Evolutionary conservation across 1,140 invertebrate genomes (phyloP).

Genomic region (Drosophila sp.): DNA sequence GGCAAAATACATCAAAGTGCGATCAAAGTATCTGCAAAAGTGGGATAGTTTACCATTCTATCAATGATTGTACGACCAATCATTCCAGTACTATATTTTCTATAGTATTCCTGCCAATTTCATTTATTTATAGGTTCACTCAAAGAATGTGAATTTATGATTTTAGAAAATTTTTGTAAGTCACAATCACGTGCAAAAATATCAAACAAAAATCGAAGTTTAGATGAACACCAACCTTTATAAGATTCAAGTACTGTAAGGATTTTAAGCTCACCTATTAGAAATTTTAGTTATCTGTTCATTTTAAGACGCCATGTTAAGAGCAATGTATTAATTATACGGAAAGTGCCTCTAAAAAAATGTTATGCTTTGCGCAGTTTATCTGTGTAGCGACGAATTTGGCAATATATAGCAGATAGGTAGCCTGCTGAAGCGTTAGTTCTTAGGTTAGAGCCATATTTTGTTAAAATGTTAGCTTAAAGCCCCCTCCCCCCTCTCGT

Average conservation of each 20-base stretch:
- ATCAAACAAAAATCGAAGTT: background rate
- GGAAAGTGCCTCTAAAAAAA: slow-evolving; percentile 42
- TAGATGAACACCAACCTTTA: background rate
- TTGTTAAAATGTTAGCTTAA: slow-evolving; percentile 66
- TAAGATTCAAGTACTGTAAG: slow-evolving; percentile 4
- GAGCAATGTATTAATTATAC: slow-evolving; percentile 28
- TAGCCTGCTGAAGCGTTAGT: slow-evolving; percentile 23
- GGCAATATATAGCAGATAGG: slow-evolving; percentile 20
- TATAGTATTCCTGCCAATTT: background rate
- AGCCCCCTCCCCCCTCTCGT: slow-evolving; percentile 30
- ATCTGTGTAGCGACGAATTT: background rate
- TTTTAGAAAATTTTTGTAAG: too few species aligned
- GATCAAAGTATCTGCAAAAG: background rate
- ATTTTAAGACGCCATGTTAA: slow-evolving; percentile 7
- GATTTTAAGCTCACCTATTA: background rate
- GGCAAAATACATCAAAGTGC: background rate
- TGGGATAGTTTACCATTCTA: background rate
- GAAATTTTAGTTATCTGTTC: background rate
- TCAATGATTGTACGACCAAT: background rate
- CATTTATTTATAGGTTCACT: too few species aligned
- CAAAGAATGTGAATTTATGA: too few species aligned
- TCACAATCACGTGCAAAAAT: background rate
- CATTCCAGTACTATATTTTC: background rate
- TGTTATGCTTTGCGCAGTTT: slow-evolving; percentile 13
- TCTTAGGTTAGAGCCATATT: slow-evolving; percentile 42